phyloP scores from a whole-genome alignment of 2,888 invertebrate species.

The Chymomyza caudatula region DNA sequence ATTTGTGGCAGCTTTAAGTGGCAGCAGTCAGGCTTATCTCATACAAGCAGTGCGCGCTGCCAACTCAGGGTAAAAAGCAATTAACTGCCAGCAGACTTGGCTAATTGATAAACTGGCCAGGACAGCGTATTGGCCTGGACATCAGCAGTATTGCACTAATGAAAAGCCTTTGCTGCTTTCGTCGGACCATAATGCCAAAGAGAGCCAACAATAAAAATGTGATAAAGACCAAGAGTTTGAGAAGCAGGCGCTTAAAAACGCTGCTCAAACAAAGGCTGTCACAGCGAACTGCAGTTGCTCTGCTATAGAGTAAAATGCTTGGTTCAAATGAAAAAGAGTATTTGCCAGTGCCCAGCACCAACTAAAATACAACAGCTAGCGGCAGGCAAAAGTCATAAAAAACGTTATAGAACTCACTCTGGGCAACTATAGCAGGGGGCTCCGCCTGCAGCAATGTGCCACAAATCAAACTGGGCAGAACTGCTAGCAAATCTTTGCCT shows the following conservation, averaged over 20 bases:
- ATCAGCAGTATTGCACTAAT: constrained; percentile 58
- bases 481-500: constrained; percentile 40
- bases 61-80: constrained; percentile 52
- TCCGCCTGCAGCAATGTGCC: constrained; percentile 53
- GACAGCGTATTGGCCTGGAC: not conserved
- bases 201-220: not conserved
- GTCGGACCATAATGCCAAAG: not conserved
- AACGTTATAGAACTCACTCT: not conserved
- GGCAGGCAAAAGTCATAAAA: constrained; percentile 1
- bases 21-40: not conserved
- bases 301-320: no score
- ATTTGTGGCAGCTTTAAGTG: constrained; percentile 10
- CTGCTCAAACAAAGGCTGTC: constrained; percentile 53
- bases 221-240: not conserved
- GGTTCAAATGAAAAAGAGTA: no score
- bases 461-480: constrained; percentile 57
- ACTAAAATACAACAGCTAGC: not conserved
- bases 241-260: constrained; percentile 45
- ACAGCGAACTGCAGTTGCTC: not conserved
- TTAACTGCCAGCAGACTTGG: constrained; percentile 50
- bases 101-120: constrained; percentile 63
- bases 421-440: not conserved
- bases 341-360: not conserved
- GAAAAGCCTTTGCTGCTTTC: constrained; percentile 49
- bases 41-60: not conserved